These are phyloP conservation scores for Oceanodroma tethys DNA, from an alignment of 2,113 vertebrate genomes.

Conservation along the genomic window DNA sequence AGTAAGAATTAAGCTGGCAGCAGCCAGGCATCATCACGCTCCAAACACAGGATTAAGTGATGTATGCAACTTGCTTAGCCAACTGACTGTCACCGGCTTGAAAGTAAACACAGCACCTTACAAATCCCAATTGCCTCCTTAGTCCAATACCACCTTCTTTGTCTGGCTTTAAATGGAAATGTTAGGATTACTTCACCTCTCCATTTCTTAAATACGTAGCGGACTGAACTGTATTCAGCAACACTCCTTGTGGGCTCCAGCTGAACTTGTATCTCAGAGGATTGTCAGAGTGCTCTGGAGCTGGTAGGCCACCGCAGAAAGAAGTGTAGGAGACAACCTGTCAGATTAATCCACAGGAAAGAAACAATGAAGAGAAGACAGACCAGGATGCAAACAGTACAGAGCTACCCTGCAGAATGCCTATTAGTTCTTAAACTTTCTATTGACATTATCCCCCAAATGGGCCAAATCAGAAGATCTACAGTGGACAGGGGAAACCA, in stretches of 20 bases:
- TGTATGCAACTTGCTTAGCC: neutral
- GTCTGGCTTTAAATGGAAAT: neutral
- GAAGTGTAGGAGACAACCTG: constrained; percentile 92
- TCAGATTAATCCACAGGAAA: neutral
- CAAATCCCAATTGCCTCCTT: neutral
- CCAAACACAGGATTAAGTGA: neutral
- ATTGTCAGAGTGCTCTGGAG: constrained; percentile 92
- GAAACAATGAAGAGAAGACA: neutral
- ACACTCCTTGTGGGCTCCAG: constrained; percentile 92
- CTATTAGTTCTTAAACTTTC: neutral
- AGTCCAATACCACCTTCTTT: neutral
- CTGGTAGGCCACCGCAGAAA: constrained; percentile 92
- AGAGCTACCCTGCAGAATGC: neutral
- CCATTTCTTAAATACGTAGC: constrained; percentile 85
- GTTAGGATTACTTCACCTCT: constrained; percentile 73
- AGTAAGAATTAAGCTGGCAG: neutral
- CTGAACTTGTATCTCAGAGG: constrained; percentile 97
- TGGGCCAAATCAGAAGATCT: neutral
- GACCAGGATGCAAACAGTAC: neutral
- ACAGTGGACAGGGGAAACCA: neutral
- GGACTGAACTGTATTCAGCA: constrained; percentile 87
- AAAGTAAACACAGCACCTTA: neutral
- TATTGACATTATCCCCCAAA: neutral
- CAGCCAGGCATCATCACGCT: neutral
- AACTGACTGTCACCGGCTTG: neutral